Base-by-base conservation (phyloP, 2,888 invertebrate genomes). In the Xylophagus ater region DNA sequence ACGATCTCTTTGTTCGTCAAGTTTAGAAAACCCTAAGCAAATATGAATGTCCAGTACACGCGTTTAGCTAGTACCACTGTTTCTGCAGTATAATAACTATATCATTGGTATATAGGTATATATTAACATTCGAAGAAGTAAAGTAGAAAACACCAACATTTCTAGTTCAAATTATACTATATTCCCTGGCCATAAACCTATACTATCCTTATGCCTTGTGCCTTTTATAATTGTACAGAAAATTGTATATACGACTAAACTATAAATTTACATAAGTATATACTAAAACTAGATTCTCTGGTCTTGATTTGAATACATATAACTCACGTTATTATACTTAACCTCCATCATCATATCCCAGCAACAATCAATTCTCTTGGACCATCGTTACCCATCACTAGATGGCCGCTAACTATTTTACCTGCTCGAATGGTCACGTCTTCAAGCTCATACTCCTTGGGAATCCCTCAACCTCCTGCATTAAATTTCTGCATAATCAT, bases 371-470 rank as follows among this genome's bases (percentile, higher is more conserved):
- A 37, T 37, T 30, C 24, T 19, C 12, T 19, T 26, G 18, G 26
- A 35, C 24, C 42, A 33, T 33, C 34, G 19, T 35, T 34, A 25
- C 26, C 34, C 21, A 25, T 12, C 29, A 31, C 25, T 25, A 18
- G 19, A 28, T 42, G 28, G 38, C 41, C 44, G 39, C 38, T 38
- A 41, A 41, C 41, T 38, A 28, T 41, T 44, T 41, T 41, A 44
- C 44, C 44, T 44, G 44, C 44, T 38, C 44, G 41, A 44, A 37
- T 44, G 39, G 44, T 41, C 41, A 44, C 41, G 36, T 44, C 44
- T 41, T 44, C 43, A 30, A 21, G 35, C 43, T 43, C 43, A 41
- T 25, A 26, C 43, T 43, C 41, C 36, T 44, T 41, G 38, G 38
- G 34, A 41, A 32, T 41, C 35, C n/a, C n/a, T n/a, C n/a, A n/a